A percentile compares a stretch with the other conserved stretches of the same genome.
phyloP scores from a whole-genome alignment of 2,113 vertebrate genomes.

The Neolamprologus hecqui region DNA sequence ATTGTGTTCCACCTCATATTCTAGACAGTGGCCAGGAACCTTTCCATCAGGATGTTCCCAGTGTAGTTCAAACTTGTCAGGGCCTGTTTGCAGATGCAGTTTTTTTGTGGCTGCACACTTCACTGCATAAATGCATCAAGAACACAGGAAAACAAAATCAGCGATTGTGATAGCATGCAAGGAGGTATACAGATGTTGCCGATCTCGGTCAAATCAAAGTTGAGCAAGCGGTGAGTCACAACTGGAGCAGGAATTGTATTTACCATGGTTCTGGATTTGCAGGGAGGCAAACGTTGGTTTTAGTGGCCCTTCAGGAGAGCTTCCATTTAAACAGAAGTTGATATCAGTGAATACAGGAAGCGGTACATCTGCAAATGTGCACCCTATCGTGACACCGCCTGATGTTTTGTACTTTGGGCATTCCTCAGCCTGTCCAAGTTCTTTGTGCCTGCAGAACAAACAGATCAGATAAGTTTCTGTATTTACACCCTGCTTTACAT shows the following conservation, averaged over 20 bases:
- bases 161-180: background rate
- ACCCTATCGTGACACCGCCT: conserved; percentile 57
- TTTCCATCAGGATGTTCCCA: conserved; percentile 69
- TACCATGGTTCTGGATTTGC: conserved; percentile 82
- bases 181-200: background rate
- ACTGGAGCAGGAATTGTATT: background rate
- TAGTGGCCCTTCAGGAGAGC: conserved; percentile 40
- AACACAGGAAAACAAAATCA: background rate
- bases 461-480: background rate
- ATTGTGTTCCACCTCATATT: conserved; percentile 73
- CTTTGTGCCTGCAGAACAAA: conserved; percentile 68
- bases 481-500: background rate
- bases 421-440: conserved; percentile 55
- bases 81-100: conserved; percentile 40
- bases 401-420: conserved; percentile 69
- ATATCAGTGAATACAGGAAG: conserved; percentile 79
- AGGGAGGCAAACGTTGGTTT: conserved; percentile 65
- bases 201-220: accelerated
- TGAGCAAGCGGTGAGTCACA: background rate
- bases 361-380: conserved; percentile 57
- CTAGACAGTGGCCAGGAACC: conserved; percentile 70
- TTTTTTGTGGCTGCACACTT: conserved; percentile 61
- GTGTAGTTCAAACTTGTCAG: conserved; percentile 23
- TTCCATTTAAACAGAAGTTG: conserved; percentile 81
- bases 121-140: conserved; percentile 49